phyloP scores from a whole-genome alignment of 2,888 invertebrate genomes.

The Cheilosia soror region DNA sequence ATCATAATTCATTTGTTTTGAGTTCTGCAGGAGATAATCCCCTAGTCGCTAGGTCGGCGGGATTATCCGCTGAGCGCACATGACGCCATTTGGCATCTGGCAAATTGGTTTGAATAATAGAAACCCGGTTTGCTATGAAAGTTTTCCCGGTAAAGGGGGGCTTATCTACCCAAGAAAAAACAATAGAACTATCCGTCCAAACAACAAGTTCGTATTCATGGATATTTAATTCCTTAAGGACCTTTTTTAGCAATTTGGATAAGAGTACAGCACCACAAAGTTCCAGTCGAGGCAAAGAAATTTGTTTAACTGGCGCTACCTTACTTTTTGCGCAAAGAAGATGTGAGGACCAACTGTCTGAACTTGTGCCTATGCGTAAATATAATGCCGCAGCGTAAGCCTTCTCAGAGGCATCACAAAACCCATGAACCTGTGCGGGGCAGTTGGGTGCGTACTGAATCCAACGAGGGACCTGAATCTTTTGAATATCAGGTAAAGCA shows the following conservation, averaged over 20 bases:
- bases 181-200: constrained; percentile 52
- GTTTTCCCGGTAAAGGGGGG: constrained; percentile 42
- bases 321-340: constrained; percentile 34
- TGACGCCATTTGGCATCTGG: constrained; percentile 18
- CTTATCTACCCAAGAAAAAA: constrained; percentile 44
- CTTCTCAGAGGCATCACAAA: constrained; percentile 53
- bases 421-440: constrained; percentile 41
- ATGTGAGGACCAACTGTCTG: constrained; percentile 13
- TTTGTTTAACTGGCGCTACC: constrained; percentile 19
- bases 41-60: constrained; percentile 43
- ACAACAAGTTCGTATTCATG: background rate
- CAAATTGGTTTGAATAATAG: constrained; percentile 21
- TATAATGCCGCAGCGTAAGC: constrained; percentile 47
- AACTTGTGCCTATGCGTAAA: background rate
- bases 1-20: background rate
- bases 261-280: constrained; percentile 45
- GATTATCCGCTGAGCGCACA: constrained; percentile 43
- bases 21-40: constrained; percentile 16
- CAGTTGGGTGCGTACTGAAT: constrained; percentile 4
- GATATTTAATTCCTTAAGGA: background rate
- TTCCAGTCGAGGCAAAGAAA: constrained; percentile 50
- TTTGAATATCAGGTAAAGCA: constrained; percentile 22
- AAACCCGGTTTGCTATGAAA: constrained; percentile 40
- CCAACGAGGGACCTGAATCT: constrained; percentile 52
- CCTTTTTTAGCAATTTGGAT: background rate